Base-by-base conservation (phyloP, 2,113 vertebrate genomes). In the Procavia capensis region DNA sequence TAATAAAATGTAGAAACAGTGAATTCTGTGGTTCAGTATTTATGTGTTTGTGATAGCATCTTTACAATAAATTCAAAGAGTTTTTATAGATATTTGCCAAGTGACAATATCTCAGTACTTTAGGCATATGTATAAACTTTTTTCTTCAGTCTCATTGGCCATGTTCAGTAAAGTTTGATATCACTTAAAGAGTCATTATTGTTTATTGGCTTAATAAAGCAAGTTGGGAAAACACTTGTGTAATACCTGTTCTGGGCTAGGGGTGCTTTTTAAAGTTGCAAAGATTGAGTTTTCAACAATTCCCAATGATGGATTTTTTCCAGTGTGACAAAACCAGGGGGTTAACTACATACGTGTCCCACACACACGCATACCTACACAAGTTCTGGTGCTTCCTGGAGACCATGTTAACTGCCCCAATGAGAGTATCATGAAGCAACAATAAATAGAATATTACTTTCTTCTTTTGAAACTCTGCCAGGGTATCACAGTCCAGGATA, bases 141-240 rank as follows among this genome's bases (percentile, higher is more conserved):
- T 57, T 1, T 54, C 59, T 85, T 90, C 10, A 64, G 9, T 82
- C 82, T 90, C 29, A 2, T 25, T 92, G 59, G 6, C 85, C 79
- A 2, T 25, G 47, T 79, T 39, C 14, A 91, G 45, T 83, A 91
- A 82, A 83, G 34, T 92, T 54, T 45, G 24, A 72, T 75, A 9
- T 75, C 43, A 92, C 79, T 39, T 66, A 25, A 86, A 92, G 41
- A 50, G 85, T 79, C 43, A 83, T 78, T 79, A 41, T 82, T 13
- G 25, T 70, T 95, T 93, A 83, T 43, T 89, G 70, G 24, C n/a
- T 91, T 94, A 89, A 84, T 84, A 74, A 93, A 96, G 29, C 16
- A 85, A 66, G 31, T 83, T 88, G 36, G 57, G 57, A 83, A 88
- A 80, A 93, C 22, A 80, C 93, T 85, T 75, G 43, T 91, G 10